Percentiles rank a stretch among this genome's conserved stretches.
phyloP scores from a whole-genome alignment of 2,113 vertebrate genomes.

The Passer domesticus region DNA sequence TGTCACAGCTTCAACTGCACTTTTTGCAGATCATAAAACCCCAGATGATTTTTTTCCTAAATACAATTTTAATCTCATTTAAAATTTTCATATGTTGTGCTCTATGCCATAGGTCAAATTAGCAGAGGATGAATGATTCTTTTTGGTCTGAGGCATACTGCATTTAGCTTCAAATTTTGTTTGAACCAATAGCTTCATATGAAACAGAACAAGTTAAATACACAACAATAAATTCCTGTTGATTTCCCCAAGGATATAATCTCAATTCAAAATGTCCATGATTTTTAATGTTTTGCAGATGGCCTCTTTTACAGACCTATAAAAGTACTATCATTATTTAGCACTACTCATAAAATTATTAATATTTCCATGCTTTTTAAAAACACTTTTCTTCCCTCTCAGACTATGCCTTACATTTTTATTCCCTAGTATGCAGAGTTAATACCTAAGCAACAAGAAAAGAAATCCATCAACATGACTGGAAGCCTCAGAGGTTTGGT shows the following conservation, averaged over 20 bases:
- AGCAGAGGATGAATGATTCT: conserved; percentile 28
- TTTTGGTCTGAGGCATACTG: background rate
- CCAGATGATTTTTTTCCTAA: conserved; percentile 35
- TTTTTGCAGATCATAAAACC: conserved; percentile 35
- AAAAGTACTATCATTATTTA: conserved; percentile 44
- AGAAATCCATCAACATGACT: conserved; percentile 40
- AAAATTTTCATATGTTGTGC: conserved; percentile 2
- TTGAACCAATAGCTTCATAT: background rate
- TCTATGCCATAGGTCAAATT: conserved; percentile 37
- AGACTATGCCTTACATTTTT: background rate
- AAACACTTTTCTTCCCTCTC: background rate
- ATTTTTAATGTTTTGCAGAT: conserved; percentile 27
- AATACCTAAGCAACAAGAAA: conserved; percentile 51
- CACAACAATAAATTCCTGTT: background rate
- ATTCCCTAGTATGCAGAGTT: conserved; percentile 27
- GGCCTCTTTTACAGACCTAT: background rate
- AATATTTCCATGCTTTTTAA: conserved; percentile 19
- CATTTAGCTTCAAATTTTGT: background rate
- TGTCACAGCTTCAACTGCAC: background rate
- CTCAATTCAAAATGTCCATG: conserved; percentile 15
- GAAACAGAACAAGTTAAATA: background rate
- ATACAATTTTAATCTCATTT: conserved; percentile 31
- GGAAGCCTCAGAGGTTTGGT: conserved; percentile 33
- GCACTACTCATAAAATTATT: conserved; percentile 58
- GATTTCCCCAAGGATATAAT: conserved; percentile 18